These are phyloP conservation scores for Acrobasis repandana DNA, from an alignment of 2,888 invertebrate species.

Conservation along the genomic window DNA sequence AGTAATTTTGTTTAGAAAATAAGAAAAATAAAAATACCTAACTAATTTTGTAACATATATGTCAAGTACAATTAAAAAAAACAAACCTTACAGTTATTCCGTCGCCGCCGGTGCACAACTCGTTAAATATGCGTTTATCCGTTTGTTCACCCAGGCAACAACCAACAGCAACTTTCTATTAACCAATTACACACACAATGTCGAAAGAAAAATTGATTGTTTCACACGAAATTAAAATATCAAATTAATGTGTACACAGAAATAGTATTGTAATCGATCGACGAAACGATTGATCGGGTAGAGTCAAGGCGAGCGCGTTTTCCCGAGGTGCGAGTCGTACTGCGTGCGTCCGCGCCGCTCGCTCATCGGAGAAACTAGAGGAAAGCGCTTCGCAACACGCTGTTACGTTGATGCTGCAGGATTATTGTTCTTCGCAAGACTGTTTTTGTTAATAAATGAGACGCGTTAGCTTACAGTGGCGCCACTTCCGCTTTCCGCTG, in stretches of 20 bases:
- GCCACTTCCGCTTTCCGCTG: conserved; percentile 58
- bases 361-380: conserved; percentile 70
- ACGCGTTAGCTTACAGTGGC: conserved; percentile 41
- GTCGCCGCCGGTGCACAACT: conserved; percentile 50
- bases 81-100: conserved; percentile 70
- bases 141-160: conserved; percentile 50
- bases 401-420: conserved; percentile 72
- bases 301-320: conserved; percentile 55
- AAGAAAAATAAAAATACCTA: too few species aligned
- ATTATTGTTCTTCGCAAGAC: conserved; percentile 47
- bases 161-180: conserved; percentile 52
- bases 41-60: too few species aligned
- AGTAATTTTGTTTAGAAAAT: too few species aligned
- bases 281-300: conserved; percentile 23
- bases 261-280: conserved; percentile 4
- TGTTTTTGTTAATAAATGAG: conserved; percentile 51
- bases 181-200: conserved; percentile 51
- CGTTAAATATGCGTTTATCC: conserved; percentile 45
- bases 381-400: conserved; percentile 63
- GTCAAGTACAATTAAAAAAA: conserved; percentile 21
- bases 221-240: conserved; percentile 41
- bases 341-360: conserved; percentile 53
- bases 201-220: conserved; percentile 35
- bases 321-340: conserved; percentile 53
- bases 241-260: conserved; percentile 5